Evolutionary conservation across 2,113 vertebrate species (phyloP).

Genomic region (Apteryx owenii): DNA sequence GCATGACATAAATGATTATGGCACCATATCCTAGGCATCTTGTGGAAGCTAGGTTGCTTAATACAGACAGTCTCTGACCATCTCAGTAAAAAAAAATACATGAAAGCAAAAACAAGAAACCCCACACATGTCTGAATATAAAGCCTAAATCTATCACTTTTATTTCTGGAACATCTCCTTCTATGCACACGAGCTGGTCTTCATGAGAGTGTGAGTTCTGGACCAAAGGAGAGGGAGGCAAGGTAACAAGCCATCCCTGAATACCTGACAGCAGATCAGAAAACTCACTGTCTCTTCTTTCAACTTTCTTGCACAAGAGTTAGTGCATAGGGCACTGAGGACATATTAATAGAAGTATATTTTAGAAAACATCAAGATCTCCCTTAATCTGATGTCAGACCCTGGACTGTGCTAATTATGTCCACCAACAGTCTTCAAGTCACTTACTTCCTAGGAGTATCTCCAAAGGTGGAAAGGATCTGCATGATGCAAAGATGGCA

Average conservation of each 20-base stretch:
- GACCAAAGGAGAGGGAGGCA: neutral
- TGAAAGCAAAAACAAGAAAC: no score
- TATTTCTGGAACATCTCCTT: no score
- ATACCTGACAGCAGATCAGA: neutral
- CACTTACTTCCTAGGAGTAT: neutral
- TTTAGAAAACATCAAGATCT: neutral
- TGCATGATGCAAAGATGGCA: neutral
- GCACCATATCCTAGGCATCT: neutral
- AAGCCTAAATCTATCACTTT: neutral
- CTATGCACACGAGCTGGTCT: neutral
- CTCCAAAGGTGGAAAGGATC: neutral
- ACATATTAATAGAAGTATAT: neutral
- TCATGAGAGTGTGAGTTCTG: neutral
- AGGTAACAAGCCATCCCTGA: neutral
- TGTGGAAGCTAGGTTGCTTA: neutral
- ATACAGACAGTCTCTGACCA: neutral
- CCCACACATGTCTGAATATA: neutral
- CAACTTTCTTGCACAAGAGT: neutral
- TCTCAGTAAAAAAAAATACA: neutral
- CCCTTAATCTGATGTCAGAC: neutral
- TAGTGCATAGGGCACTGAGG: neutral
- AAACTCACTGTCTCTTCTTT: neutral
- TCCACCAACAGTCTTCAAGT: neutral
- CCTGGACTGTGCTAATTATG: neutral
- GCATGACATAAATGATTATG: no score